These are phyloP conservation scores for Papilio gigon DNA, from an alignment of 2,888 invertebrate genomes.

Conservation along the genomic window DNA sequence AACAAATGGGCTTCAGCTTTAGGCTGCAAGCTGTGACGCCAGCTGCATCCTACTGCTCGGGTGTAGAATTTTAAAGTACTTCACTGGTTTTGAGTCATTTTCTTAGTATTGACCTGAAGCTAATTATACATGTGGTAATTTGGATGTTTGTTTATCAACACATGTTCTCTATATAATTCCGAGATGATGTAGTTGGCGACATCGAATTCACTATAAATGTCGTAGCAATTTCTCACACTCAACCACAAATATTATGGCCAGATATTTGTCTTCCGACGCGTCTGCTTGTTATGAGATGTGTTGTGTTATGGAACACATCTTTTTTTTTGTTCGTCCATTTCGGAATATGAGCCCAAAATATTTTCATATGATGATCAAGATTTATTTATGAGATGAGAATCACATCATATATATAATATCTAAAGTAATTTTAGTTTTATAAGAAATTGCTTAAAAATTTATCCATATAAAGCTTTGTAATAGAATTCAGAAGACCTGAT, in stretches of 20 bases:
- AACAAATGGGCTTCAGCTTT: too few relatives aligned
- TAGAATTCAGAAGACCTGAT: not conserved
- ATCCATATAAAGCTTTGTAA: not conserved
- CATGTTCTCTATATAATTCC: too few relatives aligned
- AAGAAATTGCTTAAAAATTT: too few relatives aligned
- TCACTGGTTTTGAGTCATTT: too few relatives aligned
- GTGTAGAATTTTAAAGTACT: too few relatives aligned
- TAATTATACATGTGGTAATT: too few relatives aligned
- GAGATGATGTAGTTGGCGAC: too few relatives aligned
- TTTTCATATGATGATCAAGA: not conserved
- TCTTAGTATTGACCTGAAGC: constrained; percentile 11
- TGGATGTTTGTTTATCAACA: too few relatives aligned
- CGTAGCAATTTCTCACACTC: constrained; percentile 24
- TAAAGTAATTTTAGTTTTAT: not conserved
- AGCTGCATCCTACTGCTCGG: too few relatives aligned
- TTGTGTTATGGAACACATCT: constrained; percentile 51
- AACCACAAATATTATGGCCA: constrained; percentile 48
- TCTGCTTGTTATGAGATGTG: constrained; percentile 58
- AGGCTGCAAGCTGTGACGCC: too few relatives aligned
- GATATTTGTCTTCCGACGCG: constrained; percentile 48
- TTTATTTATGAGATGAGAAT: not conserved
- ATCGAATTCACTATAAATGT: constrained; percentile 27
- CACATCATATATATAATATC: not conserved
- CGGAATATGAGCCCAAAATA: not conserved
- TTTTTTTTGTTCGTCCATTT: constrained; percentile 43